Base-by-base conservation (phyloP, 2,888 invertebrate species). In the Eustalomyia histrio region DNA sequence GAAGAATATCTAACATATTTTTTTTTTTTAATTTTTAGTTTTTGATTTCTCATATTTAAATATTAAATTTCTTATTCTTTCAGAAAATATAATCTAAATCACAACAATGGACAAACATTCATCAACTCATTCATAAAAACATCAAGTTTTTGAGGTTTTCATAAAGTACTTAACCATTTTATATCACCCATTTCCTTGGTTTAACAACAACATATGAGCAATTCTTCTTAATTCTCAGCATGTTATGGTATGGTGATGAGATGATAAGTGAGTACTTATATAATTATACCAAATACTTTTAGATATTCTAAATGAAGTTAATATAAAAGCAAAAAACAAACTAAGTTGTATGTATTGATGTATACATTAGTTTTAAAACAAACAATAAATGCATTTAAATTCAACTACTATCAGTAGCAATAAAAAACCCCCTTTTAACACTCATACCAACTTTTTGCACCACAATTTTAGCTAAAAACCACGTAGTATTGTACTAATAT, bases 381-480 rank as follows among this genome's bases (percentile, higher is more conserved):
- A 24, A 63, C 63, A 63, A 50, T 29, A 24, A 63, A 63, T 35
- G 47, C 16, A 50, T 63, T 63, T 14, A 24, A 63, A 50, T 50
- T 50, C n/a, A 17, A 7, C 14, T 47, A 63, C 14, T 43, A 58
- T 57, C 24, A 57, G 29, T 53, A 33, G 29, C 29, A 29, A 29
- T 1, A 29, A 24, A 14, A n/a, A 33, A 29, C 39, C 35, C 58
- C 17, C 58, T 35, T n/a, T 14, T 16, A n/a, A n/a, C n/a, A 9
- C 18, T 29, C 24, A 9, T 47, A 21, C 43, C n/a, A 47, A 47
- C 43, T 47, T 47, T n/a, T 47, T 47, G 10, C 43, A n/a, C 14
- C 43, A 12, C n/a, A 47, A 6, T n/a, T 47, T 47, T n/a, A n/a
- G n/a, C n/a, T 1, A 47, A 47, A n/a, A 47, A 14, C 14, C 43